Evolutionary conservation across 2,888 invertebrate species (phyloP).

Genomic region (Anagyrus pseudococci): DNA sequence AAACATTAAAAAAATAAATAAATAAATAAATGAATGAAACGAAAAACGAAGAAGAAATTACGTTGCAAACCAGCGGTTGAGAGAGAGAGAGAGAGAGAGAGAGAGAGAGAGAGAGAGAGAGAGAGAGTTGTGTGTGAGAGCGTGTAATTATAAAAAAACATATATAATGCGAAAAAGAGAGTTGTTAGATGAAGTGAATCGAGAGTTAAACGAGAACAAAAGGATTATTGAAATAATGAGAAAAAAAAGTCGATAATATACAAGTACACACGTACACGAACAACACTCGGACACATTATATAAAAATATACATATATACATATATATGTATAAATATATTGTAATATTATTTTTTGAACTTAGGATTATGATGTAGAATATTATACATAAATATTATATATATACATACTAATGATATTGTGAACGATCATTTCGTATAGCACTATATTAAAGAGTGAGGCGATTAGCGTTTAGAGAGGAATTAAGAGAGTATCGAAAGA

Average conservation of each 20-base stretch:
- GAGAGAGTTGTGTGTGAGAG: constrained; percentile 2
- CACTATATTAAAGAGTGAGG: constrained; percentile 42
- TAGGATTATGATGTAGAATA: constrained; percentile 60
- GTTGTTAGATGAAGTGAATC: not conserved
- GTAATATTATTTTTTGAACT: constrained; percentile 62
- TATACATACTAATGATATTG: constrained; percentile 54
- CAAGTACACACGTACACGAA: constrained; percentile 35
- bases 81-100: not conserved
- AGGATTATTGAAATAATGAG: constrained; percentile 37
- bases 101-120: not conserved
- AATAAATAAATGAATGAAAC: not conserved
- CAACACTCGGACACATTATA: constrained; percentile 51
- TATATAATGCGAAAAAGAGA: constrained; percentile 38
- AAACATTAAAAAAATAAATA: constrained; percentile 35
- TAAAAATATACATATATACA: constrained; percentile 45
- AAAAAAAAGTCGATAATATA: constrained; percentile 35
- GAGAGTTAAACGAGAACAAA: too few relatives aligned
- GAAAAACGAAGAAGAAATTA: not conserved
- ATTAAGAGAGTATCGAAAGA: not conserved
- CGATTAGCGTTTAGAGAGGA: not conserved
- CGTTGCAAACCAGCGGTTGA: not conserved
- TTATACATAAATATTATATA: constrained; percentile 39
- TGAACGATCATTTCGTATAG: constrained; percentile 59
- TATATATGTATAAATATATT: constrained; percentile 56
- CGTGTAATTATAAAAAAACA: constrained; percentile 6